These are phyloP conservation scores for Umimayanthus kanabou DNA, from an alignment of 92 coral and sea anemone genomes.

Conservation along the genomic window DNA sequence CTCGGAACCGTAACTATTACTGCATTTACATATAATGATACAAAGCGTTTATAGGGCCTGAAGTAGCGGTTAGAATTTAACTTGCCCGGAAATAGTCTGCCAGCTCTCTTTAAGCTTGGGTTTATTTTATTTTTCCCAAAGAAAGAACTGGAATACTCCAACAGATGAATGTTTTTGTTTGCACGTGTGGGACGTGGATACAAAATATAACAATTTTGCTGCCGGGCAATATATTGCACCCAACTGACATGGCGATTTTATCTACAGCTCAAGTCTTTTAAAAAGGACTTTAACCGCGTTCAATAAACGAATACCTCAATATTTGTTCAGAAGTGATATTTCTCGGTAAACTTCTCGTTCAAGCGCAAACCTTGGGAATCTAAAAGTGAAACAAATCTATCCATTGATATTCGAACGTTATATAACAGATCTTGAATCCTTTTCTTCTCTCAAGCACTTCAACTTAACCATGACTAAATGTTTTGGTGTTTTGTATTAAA, in stretches of 20 bases:
- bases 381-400: neutral
- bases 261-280: neutral
- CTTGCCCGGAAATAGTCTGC: neutral
- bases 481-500: neutral
- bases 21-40: neutral
- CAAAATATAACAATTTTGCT: neutral
- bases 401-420: too few relatives aligned
- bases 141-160: neutral
- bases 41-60: neutral
- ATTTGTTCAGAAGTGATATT: neutral
- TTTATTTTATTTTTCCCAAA: neutral
- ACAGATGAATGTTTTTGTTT: neutral
- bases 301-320: neutral
- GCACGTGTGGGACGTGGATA: neutral
- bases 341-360: neutral
- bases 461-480: neutral
- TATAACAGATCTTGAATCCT: neutral
- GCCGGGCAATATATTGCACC: conserved; percentile 8
- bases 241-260: neutral
- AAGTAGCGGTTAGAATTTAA: neutral
- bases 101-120: too few relatives aligned
- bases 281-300: neutral
- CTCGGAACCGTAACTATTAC: neutral
- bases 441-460: neutral
- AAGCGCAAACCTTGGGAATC: neutral